Base-by-base conservation (phyloP, 2,888 invertebrate genomes). In the Helobdella robusta region DNA sequence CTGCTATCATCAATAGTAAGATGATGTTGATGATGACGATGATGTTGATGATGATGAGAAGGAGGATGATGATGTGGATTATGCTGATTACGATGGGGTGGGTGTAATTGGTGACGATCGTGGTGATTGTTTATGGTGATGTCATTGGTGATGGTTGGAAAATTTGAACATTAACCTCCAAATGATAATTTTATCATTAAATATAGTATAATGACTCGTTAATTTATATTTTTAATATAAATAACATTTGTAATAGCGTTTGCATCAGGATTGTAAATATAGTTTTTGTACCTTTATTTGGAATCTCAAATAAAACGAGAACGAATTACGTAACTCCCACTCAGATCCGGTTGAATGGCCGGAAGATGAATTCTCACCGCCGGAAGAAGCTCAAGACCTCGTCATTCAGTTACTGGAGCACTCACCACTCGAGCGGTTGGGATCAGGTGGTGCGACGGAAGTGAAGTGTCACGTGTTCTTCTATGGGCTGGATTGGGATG, bases 301-400 rank as follows among this genome's bases (percentile, higher is more conserved):
- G n/a, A 40, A 40, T 15, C 15, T 15, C 11, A 40, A 40, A 40
- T 40, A 40, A 40, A 15, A 15, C 11, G n/a, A n/a, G 44, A 15
- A 15, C 15, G 11, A 40, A 40, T 15, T n/a, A n/a, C n/a, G n/a
- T 40, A 11, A n/a, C 11, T 40, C 15, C 44, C 50, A 50, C 50
- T 68, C 77, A 89, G 91, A 95, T 82, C 93, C 94, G 75, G 93
- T 97, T 73, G 95, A 97, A 79, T 98, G 97, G 94, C 98, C 98
- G 0, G 92, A 94, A 66, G 92, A 94, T 48, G 94, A 94, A 77
- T 61, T 30, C 32, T 86, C 88, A 0, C 88, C 94, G 30, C 89
- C 91, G 64, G 85, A 87, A 35, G 95, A 98, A 64, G 93, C 93
- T 0, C 87, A 91, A 75, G 89, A 91, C 76, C 85, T 99, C 64